phyloP scores from a whole-genome alignment of 2,888 invertebrate genomes.

The Lydus trimaculatus region DNA sequence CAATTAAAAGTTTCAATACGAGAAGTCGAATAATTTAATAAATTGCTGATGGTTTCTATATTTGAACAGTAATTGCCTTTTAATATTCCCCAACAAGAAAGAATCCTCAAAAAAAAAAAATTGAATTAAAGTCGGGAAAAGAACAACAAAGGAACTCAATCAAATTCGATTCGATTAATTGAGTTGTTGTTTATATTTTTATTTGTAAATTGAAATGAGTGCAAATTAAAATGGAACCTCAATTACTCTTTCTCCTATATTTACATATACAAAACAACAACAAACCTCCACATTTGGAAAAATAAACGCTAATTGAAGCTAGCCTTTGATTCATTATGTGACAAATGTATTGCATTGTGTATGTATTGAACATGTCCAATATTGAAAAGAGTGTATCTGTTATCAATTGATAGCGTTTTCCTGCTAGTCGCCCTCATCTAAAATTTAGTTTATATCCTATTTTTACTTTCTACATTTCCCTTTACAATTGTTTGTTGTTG shows the following conservation, averaged over 20 bases:
- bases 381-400: background rate
- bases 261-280: background rate
- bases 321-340: background rate
- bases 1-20: background rate
- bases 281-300: background rate
- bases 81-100: background rate
- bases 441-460: conserved; percentile 3
- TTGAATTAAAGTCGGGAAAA: background rate
- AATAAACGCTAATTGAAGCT: background rate
- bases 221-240: background rate
- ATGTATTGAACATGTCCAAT: background rate
- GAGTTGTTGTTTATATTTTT: background rate
- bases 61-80: background rate
- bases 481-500: background rate
- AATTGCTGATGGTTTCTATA: background rate
- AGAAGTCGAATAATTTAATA: background rate
- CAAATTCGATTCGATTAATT: background rate
- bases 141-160: background rate
- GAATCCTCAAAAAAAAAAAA: background rate
- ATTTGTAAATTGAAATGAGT: background rate
- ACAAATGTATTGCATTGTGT: background rate
- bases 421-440: background rate
- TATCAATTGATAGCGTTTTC: background rate
- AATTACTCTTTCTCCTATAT: background rate
- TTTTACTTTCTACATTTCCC: background rate